These are phyloP conservation scores for Cepphus grylle DNA, from an alignment of 2,113 vertebrate genomes.

Conservation along the genomic window DNA sequence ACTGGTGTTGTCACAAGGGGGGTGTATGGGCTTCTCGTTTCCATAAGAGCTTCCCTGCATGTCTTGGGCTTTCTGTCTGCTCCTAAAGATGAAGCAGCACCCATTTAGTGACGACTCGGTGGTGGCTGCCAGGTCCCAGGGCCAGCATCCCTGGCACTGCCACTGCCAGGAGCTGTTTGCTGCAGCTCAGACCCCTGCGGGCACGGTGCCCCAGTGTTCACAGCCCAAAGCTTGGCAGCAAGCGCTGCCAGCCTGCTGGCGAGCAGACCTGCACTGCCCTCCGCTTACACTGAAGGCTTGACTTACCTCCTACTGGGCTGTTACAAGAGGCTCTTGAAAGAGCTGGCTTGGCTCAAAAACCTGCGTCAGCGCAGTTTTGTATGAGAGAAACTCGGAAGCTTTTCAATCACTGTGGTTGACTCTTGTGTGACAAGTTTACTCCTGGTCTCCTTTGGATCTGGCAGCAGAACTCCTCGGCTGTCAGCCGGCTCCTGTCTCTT, in stretches of 20 bases:
- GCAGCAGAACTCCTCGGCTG: neutral
- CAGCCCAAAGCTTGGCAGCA: neutral
- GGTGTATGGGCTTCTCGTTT: neutral
- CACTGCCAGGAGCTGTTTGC: neutral
- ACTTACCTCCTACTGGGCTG: neutral
- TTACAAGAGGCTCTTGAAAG: neutral
- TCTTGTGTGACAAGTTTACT: neutral
- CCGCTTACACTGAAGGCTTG: neutral
- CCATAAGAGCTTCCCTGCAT: accelerated
- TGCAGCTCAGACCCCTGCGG: neutral
- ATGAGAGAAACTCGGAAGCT: neutral
- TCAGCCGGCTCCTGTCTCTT: neutral
- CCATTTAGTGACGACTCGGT: accelerated
- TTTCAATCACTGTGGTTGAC: neutral
- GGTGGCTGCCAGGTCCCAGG: too few species aligned
- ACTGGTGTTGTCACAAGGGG: neutral
- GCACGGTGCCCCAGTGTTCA: too few species aligned
- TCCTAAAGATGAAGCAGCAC: neutral
- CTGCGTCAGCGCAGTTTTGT: accelerated
- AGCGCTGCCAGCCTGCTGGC: neutral
- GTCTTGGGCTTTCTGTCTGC: neutral
- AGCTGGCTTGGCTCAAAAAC: neutral
- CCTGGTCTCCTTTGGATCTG: neutral
- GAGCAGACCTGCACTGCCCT: neutral
- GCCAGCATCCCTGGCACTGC: neutral